These are phyloP conservation scores for Nematolebias whitei DNA, from an alignment of 2,113 vertebrate species.

Conservation along the genomic window DNA sequence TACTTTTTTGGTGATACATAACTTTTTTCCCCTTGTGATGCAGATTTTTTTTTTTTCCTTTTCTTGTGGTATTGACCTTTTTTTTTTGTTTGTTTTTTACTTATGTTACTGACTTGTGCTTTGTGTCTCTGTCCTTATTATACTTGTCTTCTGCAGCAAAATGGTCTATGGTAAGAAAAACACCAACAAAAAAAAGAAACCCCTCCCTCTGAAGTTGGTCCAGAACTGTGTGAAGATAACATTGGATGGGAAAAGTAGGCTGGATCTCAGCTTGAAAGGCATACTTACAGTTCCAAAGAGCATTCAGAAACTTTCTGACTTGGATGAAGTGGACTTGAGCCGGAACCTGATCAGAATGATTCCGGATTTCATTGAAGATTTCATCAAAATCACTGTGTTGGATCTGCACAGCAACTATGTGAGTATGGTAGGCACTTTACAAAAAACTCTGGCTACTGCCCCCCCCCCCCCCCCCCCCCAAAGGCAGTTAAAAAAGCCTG, in stretches of 20 bases:
- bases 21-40: too few relatives aligned
- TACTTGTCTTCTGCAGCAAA: constrained; percentile 26
- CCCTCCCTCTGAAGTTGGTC: constrained; percentile 84
- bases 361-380: constrained; percentile 83
- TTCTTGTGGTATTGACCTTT: too few relatives aligned
- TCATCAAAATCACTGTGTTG: constrained; percentile 83
- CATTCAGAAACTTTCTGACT: constrained; percentile 81
- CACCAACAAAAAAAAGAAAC: constrained; percentile 70
- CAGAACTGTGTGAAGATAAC: constrained; percentile 81
- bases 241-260: constrained; percentile 79
- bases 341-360: constrained; percentile 86
- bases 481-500: background rate
- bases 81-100: too few relatives aligned
- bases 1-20: too few relatives aligned
- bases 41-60: too few relatives aligned
- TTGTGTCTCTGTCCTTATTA: too few relatives aligned
- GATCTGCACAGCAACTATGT: constrained; percentile 91
- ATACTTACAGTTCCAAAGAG: constrained; percentile 85
- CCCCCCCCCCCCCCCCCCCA: too few relatives aligned
- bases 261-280: constrained; percentile 90
- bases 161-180: constrained; percentile 68
- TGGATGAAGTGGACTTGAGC: constrained; percentile 91
- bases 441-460: background rate
- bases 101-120: background rate
- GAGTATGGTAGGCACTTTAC: constrained; percentile 16